Percentiles rank a stretch among this genome's conserved stretches.
phyloP scores from a whole-genome alignment of 2,113 vertebrate genomes.

The Dendrocopos noguchii region DNA sequence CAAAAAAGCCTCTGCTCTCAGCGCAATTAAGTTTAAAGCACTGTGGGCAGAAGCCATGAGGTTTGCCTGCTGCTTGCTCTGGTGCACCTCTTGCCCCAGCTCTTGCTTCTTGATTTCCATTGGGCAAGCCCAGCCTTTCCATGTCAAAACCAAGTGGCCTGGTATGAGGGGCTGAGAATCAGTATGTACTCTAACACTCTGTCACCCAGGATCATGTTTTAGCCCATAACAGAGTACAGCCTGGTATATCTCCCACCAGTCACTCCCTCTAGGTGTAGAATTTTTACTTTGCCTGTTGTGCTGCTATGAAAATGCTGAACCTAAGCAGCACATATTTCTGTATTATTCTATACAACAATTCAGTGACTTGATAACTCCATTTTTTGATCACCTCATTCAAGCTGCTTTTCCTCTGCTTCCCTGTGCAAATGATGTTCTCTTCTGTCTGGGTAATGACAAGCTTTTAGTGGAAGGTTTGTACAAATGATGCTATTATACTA shows the following conservation, averaged over 20 bases:
- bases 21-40: neutral
- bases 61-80: neutral
- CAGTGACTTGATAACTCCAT: neutral
- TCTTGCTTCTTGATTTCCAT: neutral
- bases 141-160: neutral
- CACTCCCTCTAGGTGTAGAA: neutral
- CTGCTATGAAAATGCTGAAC: neutral
- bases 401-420: constrained; percentile 8
- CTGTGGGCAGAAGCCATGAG: neutral
- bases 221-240: neutral
- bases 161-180: neutral
- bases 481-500: constrained; percentile 23
- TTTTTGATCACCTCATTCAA: constrained; percentile 42
- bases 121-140: neutral
- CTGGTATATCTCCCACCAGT: neutral
- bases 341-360: neutral
- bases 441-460: constrained; percentile 50
- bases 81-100: neutral
- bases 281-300: neutral
- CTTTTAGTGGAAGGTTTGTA: constrained; percentile 34
- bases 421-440: constrained; percentile 49
- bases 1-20: neutral
- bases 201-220: neutral
- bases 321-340: neutral
- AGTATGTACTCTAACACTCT: neutral